A percentile compares a stretch with the other conserved stretches of the same genome.
Evolutionary conservation across 2,113 vertebrate genomes (phyloP).

Genomic region (Oryzias woworae): DNA sequence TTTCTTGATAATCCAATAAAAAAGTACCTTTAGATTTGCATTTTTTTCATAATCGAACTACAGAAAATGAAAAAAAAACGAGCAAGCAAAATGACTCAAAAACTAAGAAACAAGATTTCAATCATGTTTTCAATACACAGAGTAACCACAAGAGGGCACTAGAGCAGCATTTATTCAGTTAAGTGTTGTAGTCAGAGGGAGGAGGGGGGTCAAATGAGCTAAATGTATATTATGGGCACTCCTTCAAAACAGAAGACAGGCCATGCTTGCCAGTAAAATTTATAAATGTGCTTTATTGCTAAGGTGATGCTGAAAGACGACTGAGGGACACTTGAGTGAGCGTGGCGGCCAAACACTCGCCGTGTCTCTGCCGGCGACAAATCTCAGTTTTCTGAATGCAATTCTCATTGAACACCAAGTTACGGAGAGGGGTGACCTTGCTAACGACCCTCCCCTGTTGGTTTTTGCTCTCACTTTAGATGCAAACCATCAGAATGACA

Average conservation of each 20-base stretch:
- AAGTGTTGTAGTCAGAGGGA: neutral
- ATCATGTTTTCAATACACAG: neutral
- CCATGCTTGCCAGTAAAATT: slow-evolving; percentile 13
- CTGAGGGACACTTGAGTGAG: neutral
- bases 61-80: neutral
- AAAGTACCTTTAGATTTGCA: neutral
- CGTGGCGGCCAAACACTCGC: neutral
- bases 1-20: slow-evolving; percentile 50
- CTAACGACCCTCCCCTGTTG: slow-evolving; percentile 34
- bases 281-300: slow-evolving; percentile 11
- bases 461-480: slow-evolving; percentile 14
- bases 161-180: slow-evolving; percentile 20
- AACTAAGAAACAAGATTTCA: neutral
- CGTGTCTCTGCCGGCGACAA: slow-evolving; percentile 6
- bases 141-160: slow-evolving; percentile 42
- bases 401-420: slow-evolving; percentile 14
- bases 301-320: slow-evolving; percentile 28
- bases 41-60: slow-evolving; percentile 1
- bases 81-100: neutral
- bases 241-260: slow-evolving; percentile 12
- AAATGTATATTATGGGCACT: neutral
- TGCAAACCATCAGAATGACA: slow-evolving; percentile 51
- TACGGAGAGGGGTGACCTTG: slow-evolving; percentile 45
- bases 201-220: neutral
- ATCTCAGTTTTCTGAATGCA: slow-evolving; percentile 12